Base-by-base conservation (phyloP, 2,113 vertebrate genomes). In the Microcebus griseorufus region DNA sequence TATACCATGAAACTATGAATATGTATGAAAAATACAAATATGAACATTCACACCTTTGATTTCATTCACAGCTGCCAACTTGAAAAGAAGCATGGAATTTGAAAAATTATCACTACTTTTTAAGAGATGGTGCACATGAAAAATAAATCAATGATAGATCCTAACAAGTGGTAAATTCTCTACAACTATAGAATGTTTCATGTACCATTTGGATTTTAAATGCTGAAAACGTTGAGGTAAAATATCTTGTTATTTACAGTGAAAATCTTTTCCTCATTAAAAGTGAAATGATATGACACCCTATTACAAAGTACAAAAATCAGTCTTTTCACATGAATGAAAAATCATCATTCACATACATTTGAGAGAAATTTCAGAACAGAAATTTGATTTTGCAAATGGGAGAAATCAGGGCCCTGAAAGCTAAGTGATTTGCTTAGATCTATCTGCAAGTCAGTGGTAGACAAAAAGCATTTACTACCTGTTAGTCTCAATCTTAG, bases 201-300 rank as follows among this genome's bases (percentile, higher is more conserved):
- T 20, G 32, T 58, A 70, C 7, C 6, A 76, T 20, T 58, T 91
- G 65, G 27, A 25, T 86, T 96, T 95, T 65, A 95, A 95, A 53
- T 89, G 5, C 6, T 86, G 80, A 45, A 53, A 93, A 94, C 48
- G 69, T 90, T 45, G 34, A 94, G 93, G 9, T 85, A 70, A 89
- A 92, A 39, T 64, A 70, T 37, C 12, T 48, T 90, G 48, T 8
- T 95, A 84, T 96, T 85, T 81, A 27, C 3, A 67, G 6, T 39
- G 29, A 84, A 88, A 95, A 42, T 76, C 8, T 93, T 88, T 81
- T 83, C 62, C 48, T 88, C 53, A 92, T 72, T 92, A 79, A n/a
- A 58, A 93, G 7, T 60, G 34, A 89, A 62, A 51, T 60, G 29
- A 45, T 88, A 70, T 45, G 42, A 29, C 2, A 92, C 4, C 42